These are phyloP conservation scores for Trachops cirrhosus DNA, from an alignment of 2,797 vertebrate genomes.

Conservation along the genomic window DNA sequence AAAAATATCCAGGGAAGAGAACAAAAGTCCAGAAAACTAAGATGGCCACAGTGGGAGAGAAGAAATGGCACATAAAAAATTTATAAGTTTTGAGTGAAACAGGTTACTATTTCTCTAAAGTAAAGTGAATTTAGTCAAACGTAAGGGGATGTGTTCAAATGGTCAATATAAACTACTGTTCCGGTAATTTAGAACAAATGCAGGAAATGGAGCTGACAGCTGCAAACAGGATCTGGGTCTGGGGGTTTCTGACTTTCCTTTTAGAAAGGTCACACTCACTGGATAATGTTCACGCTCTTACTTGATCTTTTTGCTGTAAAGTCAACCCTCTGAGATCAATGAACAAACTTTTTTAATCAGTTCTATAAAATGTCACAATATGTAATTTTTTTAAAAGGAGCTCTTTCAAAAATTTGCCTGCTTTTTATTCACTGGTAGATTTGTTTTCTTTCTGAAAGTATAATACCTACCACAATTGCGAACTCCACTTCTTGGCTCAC, in stretches of 20 bases:
- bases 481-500: background rate
- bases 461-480: background rate
- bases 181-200: background rate
- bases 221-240: background rate
- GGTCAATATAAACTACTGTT: background rate
- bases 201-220: background rate
- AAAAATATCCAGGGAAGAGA: background rate
- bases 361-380: background rate
- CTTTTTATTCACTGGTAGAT: background rate
- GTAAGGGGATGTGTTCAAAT: background rate
- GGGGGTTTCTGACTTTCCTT: background rate
- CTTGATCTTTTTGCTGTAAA: background rate
- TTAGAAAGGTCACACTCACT: background rate
- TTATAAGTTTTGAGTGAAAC: background rate
- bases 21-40: background rate
- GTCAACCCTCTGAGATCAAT: background rate
- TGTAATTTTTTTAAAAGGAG: background rate
- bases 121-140: conserved; percentile 21
- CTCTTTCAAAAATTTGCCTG: background rate
- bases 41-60: background rate
- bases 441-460: background rate
- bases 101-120: background rate
- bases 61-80: background rate
- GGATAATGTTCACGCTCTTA: background rate
- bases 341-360: background rate